Evolutionary conservation across 2,797 vertebrate genomes (phyloP), one percentile per base, ranked within the genome.

Genomic region (Spinibarbus caldwelli): DNA sequence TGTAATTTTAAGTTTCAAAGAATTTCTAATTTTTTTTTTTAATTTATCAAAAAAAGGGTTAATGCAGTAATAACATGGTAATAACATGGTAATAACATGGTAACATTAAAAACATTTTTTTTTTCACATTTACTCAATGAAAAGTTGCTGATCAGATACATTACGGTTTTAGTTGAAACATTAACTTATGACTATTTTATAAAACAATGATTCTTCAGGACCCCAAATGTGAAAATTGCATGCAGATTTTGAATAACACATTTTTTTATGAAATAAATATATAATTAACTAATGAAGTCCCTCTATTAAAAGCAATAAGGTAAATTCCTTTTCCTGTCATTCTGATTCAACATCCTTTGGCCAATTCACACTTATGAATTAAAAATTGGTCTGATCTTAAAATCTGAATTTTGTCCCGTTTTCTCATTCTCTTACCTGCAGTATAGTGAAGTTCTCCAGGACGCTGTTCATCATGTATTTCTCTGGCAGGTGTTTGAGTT

Each of bases 401-500:
- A 59, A 29, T 73, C 26, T 7, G 38, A 71, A 45, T 71, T 45
- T 43, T 43, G 23, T 4, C n/a, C 41, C 12, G 17, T 75, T 54
- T 41, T 59, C 47, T 26, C 31, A 26, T 8, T 64, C 1, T 26
- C 26, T 72, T 68, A 97, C 97, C 96, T 99, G 97, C 89, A 99
- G 93, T 92, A 99, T 98, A 90, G 97, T 99, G 94, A 99, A 99
- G 96, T 98, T 99, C 95, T 99, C 97, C 93, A 99, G 95, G 81
- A 99, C 97, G 14, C 97, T 99, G 95, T 98, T 99, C 97, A 99
- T 99, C 97, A 99, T 98, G 93, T 98, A 99, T 91, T 98, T 98
- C 94, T 98, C 97, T 0, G 97, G 97, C 91, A 99, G 96, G 92
- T 98, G 97, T 90, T 98, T 98, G 84, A 99, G 96, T 91, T 99